Conservation (phyloP, 2,888 invertebrate species). For the Apomyelois bistriatella region DNA sequence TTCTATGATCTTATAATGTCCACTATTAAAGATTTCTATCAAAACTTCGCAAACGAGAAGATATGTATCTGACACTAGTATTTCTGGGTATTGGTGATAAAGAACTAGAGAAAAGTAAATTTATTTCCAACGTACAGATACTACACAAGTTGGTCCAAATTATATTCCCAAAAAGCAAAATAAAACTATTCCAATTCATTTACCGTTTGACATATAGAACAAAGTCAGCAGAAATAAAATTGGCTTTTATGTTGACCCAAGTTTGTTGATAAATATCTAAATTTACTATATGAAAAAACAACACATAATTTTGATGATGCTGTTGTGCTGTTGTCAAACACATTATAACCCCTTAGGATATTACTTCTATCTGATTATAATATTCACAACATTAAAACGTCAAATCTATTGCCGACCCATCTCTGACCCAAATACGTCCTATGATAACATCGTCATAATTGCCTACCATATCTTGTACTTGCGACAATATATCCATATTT, state of each 20-base stretch:
- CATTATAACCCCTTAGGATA: background rate
- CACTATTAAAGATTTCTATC: background rate
- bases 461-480: background rate
- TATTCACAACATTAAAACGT: conserved; percentile 13
- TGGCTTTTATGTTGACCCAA: too few relatives aligned
- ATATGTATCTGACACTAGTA: conserved; percentile 1
- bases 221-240: too few relatives aligned
- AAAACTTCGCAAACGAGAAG: background rate
- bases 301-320: too few relatives aligned
- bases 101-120: too few relatives aligned
- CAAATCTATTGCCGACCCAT: conserved; percentile 10
- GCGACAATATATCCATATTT: background rate
- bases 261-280: too few relatives aligned
- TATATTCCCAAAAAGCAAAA: too few relatives aligned
- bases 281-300: too few relatives aligned
- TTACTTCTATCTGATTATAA: conserved; percentile 12
- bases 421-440: conserved; percentile 9
- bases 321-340: too few relatives aligned
- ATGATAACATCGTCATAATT: conserved; percentile 12
- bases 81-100: conserved; percentile 1
- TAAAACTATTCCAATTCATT: too few relatives aligned
- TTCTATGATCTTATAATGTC: background rate
- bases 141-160: background rate
- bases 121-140: background rate
- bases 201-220: too few relatives aligned